Conservation (phyloP, 2,113 vertebrate genomes). For the Pelusios castaneus region DNA sequence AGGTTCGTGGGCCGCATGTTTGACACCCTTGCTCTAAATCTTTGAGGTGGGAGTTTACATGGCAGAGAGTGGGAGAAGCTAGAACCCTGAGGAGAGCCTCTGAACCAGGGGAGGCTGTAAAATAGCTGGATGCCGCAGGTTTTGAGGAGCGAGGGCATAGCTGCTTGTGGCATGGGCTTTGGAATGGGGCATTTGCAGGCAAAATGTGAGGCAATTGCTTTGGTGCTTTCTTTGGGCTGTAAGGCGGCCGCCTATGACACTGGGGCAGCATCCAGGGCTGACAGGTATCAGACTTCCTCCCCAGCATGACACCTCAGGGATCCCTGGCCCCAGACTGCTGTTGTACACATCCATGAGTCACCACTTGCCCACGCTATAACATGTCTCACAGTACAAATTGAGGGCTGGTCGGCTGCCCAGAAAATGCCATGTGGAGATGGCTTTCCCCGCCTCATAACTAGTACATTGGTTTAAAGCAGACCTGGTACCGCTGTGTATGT, state of each 20-base stretch:
- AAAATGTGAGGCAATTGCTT: background rate
- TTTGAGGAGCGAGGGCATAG: background rate
- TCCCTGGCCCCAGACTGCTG: background rate
- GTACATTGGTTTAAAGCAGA: background rate
- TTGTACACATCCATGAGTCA: background rate
- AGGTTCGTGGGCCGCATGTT: too few relatives aligned
- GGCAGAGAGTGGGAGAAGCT: background rate
- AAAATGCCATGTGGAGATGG: background rate
- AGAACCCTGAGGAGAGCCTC: background rate
- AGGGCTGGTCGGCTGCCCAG: background rate
- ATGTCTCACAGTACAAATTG: background rate
- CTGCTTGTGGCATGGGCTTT: background rate
- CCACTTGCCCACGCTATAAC: background rate
- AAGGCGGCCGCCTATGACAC: too few relatives aligned
- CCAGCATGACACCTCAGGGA: background rate
- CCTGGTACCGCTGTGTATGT: background rate
- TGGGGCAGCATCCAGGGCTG: background rate
- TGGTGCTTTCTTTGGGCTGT: background rate
- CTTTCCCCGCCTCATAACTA: background rate
- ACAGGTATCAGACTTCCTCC: background rate
- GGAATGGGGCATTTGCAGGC: background rate
- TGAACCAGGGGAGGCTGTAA: background rate
- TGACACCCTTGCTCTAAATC: background rate
- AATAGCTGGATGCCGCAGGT: background rate
- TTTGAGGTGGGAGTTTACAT: background rate